phyloP scores from a whole-genome alignment of 2,888 invertebrate genomes.

The Antitype chi region DNA sequence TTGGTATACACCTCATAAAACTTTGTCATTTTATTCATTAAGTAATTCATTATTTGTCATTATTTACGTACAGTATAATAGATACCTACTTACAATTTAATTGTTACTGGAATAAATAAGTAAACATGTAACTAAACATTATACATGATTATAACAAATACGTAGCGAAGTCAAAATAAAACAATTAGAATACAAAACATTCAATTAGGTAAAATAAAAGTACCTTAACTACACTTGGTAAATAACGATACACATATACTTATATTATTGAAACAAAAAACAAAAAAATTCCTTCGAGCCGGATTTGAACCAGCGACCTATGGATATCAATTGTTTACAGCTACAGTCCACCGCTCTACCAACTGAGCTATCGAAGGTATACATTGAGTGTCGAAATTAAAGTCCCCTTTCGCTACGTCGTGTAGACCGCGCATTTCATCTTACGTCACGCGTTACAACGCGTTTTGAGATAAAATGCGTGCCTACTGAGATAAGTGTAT shows the following conservation, averaged over 20 bases:
- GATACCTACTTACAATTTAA: too few species aligned
- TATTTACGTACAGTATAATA: too few species aligned
- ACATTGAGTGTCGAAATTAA: background rate
- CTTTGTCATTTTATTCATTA: too few species aligned
- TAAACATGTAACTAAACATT: too few species aligned
- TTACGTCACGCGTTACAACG: constrained; percentile 12
- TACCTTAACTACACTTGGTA: background rate
- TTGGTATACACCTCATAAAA: too few species aligned
- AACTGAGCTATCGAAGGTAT: constrained; percentile 89
- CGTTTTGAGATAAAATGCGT: background rate
- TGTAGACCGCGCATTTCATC: background rate
- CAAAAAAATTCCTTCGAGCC: constrained; percentile 91
- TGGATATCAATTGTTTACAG: constrained; percentile 83
- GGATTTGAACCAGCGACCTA: constrained; percentile 93
- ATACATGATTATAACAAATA: too few species aligned
- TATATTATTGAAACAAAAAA: background rate
- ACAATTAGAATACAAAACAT: too few species aligned
- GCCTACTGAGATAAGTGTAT: background rate
- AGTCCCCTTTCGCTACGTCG: background rate
- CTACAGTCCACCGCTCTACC: constrained; percentile 90
- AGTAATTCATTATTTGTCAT: too few species aligned
- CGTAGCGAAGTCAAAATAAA: too few species aligned
- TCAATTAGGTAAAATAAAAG: background rate
- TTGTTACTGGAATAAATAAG: too few species aligned
- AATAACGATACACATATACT: background rate